Evolutionary conservation across 2,888 invertebrate species (phyloP), one percentile per base, ranked within the genome.

Genomic region (Dendrolimus pini): DNA sequence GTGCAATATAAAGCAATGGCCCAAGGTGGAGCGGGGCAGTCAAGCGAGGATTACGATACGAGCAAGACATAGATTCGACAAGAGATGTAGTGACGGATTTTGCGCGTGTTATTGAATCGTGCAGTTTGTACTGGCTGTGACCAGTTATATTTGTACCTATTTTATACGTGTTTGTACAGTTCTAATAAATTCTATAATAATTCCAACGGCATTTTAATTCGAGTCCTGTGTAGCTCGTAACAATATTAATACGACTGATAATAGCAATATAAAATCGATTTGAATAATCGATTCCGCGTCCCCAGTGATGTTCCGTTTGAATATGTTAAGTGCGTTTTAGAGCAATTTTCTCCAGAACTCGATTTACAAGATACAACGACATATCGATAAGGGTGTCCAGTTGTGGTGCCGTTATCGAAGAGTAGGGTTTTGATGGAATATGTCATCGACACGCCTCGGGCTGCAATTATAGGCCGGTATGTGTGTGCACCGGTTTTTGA

Each of bases 321-420:
- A 87, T 87, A 81, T 70, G 77, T 77, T 82, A 81, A 80, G 74
- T 78, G 72, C 75, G 76, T 74, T 77, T 85, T 79, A 72, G 72
- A 75, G 86, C 76, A 83, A 86, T 87, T 86, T 87, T 77, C 86
- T 75, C 72, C 14, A 71, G 77, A 82, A 85, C 83, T 77, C 75
- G 85, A 82, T 79, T 71, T 72, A 65, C 80, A 70, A 75, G 79
- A 71, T 77, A 81, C 83, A 85, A 83, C 85, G 85, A 88, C 85
- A 85, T 85, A 88, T 86, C 77, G 83, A 79, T 72, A 69, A 69
- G 67, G 68, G 69, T 67, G 67, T 65, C 14, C 59, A 41, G 56
- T 59, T 61, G 59, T 58, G 58, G 58, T 59, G 70, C 80, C 74
- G 76, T 77, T 80, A 77, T 55, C 57, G 72, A 66, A 65, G 70